These are phyloP conservation scores for Phaetusa simplex DNA, from an alignment of 2,113 vertebrate species.

Conservation along the genomic window DNA sequence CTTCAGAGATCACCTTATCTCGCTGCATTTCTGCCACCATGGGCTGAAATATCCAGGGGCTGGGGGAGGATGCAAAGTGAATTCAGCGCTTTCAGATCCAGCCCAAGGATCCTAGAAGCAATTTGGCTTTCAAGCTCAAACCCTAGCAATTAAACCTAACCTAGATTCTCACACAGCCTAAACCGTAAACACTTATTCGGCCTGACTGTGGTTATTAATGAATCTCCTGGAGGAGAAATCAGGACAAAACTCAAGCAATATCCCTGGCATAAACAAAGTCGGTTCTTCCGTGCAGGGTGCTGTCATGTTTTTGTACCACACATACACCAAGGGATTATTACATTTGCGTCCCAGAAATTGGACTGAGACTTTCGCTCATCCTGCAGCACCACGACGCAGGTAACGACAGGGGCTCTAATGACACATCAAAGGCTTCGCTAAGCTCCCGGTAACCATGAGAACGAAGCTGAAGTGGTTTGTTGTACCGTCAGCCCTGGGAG, in stretches of 20 bases:
- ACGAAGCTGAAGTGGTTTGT: conserved; percentile 47
- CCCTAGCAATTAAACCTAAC: conserved; percentile 55
- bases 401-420: conserved; percentile 56
- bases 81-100: conserved; percentile 12
- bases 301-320: conserved; percentile 16
- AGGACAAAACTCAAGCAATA: conserved; percentile 28
- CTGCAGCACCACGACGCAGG: conserved; percentile 34
- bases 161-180: conserved; percentile 33
- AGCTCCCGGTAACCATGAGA: conserved; percentile 66
- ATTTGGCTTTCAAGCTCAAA: conserved; percentile 44
- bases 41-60: conserved; percentile 13
- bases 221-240: conserved; percentile 37
- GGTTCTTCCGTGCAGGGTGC: conserved; percentile 10
- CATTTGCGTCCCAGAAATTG: conserved; percentile 42
- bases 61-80: not conserved
- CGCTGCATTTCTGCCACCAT: conserved; percentile 4
- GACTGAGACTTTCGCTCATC: conserved; percentile 5
- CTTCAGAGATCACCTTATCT: conserved; percentile 18
- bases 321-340: conserved; percentile 33
- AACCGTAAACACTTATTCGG: not conserved
- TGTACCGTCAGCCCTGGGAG: conserved; percentile 32
- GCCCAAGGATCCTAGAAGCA: conserved; percentile 1
- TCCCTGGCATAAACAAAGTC: conserved; percentile 24
- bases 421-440: conserved; percentile 65
- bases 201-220: conserved; percentile 39